Evolutionary conservation across 2,797 vertebrate species (phyloP).

Genomic region (Alcedo quadribrachys): DNA sequence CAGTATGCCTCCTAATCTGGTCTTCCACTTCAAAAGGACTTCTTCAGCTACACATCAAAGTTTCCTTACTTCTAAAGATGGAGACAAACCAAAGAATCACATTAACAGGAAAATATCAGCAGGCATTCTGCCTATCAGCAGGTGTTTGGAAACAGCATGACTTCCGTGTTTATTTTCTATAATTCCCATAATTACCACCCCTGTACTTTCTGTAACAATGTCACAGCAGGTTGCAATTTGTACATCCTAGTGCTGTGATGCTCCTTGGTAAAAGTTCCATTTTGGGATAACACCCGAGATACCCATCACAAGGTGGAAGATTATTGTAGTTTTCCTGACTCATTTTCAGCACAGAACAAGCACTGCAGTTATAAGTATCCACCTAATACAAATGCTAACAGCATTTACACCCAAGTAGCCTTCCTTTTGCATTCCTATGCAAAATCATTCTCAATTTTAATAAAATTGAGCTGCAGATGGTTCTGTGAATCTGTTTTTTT

Average conservation of each 20-base stretch:
- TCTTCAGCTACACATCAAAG: neutral
- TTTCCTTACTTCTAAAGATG: neutral
- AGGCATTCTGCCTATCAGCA: neutral
- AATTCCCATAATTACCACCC: slow-evolving; percentile 41
- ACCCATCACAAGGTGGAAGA: neutral
- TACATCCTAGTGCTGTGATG: neutral
- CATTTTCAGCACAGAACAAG: neutral
- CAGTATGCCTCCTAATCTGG: neutral
- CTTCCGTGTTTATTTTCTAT: slow-evolving; percentile 20
- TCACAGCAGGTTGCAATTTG: slow-evolving; percentile 29
- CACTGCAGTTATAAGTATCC: neutral
- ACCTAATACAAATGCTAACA: neutral
- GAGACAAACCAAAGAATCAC: neutral
- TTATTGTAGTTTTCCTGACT: neutral
- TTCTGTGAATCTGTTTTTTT: neutral
- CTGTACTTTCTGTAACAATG: neutral
- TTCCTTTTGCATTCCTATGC: neutral
- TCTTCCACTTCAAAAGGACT: neutral
- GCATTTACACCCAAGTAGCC: neutral
- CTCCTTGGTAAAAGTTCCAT: neutral
- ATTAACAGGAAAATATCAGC: neutral
- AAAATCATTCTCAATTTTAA: neutral
- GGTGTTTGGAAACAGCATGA: slow-evolving; percentile 31
- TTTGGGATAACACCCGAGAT: neutral
- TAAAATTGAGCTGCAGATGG: neutral